Base-by-base conservation (phyloP, 2,888 invertebrate species). In the Chymomyza fuscimana region DNA sequence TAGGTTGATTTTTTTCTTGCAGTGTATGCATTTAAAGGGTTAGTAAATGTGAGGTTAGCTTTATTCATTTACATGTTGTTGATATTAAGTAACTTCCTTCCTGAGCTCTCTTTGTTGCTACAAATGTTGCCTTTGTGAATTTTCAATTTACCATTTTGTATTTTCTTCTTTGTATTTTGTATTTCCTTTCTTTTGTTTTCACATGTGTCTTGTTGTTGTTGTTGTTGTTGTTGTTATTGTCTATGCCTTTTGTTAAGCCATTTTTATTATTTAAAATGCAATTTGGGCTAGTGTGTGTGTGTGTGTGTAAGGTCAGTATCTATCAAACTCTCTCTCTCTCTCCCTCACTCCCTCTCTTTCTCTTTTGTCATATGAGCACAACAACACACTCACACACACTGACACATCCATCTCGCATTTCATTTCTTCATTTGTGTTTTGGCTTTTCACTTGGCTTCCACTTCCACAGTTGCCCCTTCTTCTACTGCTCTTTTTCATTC, bases 231-330 rank as follows among this genome's bases (percentile, higher is more conserved):
- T 60, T 65, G 60, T 83, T 80, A 77, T 80, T 73, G 60, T 52
- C 69, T 63, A 29, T 63, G 68, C 74, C 72, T 78, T 76, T 81
- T 78, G 78, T 73, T 75, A 65, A 70, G 71, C 64, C 74, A 15
- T 82, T 80, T 82, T 74, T 78, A 80, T 81, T 80, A 81, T 80
- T 80, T 76, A 80, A 46, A 80, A 81, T 80, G 82, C 80, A 80
- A 80, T 80, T 77, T 74, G 64, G 59, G 29, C 67, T 59, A 50
- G 6, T 63, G 40, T 46, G 40, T 46, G 6, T 63, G 40, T 46
- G 40, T 46, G 40, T 46, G 40, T 46, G 40, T 12, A 46, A 46
- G 40, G 40, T 46, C 40, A 12, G 40, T 32, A 7, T 32, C 1
- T 32, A 32, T 9, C 32, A 0, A 25, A 4, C 25, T 25, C 25